Conservation (phyloP, 2,797 vertebrate genomes). For the Manis crassicaudata region DNA sequence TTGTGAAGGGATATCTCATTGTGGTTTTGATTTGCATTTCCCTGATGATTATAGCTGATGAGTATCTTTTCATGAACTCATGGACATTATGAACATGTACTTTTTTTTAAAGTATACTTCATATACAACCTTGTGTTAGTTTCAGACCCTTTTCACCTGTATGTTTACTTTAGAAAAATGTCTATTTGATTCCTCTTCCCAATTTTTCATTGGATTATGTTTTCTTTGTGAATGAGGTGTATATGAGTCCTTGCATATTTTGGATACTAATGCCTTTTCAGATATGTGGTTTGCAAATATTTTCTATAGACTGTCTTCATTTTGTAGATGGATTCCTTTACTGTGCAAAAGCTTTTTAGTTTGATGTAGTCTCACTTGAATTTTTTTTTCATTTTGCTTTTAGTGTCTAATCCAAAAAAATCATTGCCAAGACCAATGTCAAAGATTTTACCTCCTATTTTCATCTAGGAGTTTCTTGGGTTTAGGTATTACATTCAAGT, state of each 20-base stretch:
- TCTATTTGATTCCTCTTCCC: not conserved
- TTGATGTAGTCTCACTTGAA: not conserved
- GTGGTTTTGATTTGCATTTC: not conserved
- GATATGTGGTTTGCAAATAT: not conserved
- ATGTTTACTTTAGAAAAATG: too few relatives aligned
- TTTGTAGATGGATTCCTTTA: not conserved
- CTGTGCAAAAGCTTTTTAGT: not conserved
- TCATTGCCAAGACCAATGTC: not conserved
- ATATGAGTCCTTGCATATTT: not conserved
- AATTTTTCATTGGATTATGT: not conserved
- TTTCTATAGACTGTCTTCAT: not conserved
- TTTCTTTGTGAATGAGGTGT: not conserved
- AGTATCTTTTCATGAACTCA: not conserved
- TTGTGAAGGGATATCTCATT: not conserved
- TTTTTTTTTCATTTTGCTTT: not conserved
- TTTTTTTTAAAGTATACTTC: too few relatives aligned
- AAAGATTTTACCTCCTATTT: not conserved
- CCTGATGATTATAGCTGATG: not conserved
- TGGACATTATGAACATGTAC: too few relatives aligned
- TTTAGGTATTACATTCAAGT: not conserved
- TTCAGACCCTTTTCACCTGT: too few relatives aligned
- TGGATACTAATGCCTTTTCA: not conserved
- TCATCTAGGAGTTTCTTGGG: not conserved
- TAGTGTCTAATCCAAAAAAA: not conserved
- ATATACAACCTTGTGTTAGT: too few relatives aligned